Percentiles rank a stretch among this genome's conserved stretches.
phyloP scores from a whole-genome alignment of 2,888 invertebrate species.

The Leptinotarsa rubiginosa region DNA sequence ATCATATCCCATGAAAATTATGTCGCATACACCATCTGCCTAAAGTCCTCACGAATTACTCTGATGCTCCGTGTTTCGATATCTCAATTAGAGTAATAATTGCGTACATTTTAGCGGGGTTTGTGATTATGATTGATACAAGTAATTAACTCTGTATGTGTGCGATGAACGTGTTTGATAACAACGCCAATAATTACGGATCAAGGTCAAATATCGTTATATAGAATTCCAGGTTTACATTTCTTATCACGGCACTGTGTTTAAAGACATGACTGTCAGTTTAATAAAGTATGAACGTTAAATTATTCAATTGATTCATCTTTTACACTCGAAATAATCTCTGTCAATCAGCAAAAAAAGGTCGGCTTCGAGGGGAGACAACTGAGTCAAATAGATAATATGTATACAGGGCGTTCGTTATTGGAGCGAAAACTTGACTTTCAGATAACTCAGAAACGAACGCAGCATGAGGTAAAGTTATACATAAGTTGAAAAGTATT shows the following conservation, averaged over 20 bases:
- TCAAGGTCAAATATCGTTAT: constrained; percentile 35
- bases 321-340: background rate
- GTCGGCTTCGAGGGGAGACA: too few species aligned
- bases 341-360: too few species aligned
- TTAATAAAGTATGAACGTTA: background rate
- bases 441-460: too few species aligned
- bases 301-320: background rate
- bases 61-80: constrained; percentile 43
- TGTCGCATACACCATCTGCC: background rate
- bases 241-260: background rate
- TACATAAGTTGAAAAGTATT: too few species aligned
- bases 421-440: too few species aligned
- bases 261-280: background rate
- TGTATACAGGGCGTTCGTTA: too few species aligned
- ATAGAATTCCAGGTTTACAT: background rate
- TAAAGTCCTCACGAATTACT: background rate
- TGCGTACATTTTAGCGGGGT: constrained; percentile 39
- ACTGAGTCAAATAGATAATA: too few species aligned
- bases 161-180: constrained; percentile 47
- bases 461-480: too few species aligned
- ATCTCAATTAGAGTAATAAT: constrained; percentile 50
- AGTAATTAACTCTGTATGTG: constrained; percentile 52
- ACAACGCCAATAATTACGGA: constrained; percentile 47
- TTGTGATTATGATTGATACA: constrained; percentile 52
- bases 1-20: background rate